A percentile compares a stretch with the other conserved stretches of the same genome.
Evolutionary conservation across 2,113 vertebrate species (phyloP).

Genomic region (Erpornis zantholeuca): DNA sequence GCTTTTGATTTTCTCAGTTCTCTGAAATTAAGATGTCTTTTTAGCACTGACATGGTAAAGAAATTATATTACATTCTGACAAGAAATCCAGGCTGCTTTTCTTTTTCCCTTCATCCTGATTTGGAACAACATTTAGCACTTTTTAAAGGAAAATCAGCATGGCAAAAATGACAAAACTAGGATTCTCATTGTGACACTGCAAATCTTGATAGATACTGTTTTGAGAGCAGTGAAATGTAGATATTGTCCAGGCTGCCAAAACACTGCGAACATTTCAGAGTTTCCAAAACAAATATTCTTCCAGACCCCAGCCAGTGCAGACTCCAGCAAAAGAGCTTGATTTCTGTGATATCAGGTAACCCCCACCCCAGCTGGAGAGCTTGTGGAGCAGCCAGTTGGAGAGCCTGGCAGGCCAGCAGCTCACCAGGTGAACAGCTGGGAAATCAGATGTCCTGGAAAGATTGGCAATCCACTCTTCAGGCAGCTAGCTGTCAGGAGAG

Average conservation of each 20-base stretch:
- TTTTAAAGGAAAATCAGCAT: not conserved
- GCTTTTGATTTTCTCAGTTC: not conserved
- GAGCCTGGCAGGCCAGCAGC: not conserved
- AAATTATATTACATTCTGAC: not conserved
- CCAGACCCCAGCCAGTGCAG: not conserved
- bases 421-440: conserved; percentile 42
- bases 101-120: not conserved
- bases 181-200: not conserved
- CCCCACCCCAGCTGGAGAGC: not conserved
- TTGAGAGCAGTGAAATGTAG: not conserved
- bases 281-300: not conserved
- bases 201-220: not conserved
- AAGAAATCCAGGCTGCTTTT: not conserved
- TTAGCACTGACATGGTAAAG: not conserved
- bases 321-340: not conserved
- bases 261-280: not conserved
- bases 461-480: not conserved
- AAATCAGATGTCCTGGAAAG: conserved; percentile 41
- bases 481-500: not conserved
- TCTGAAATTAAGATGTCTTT: not conserved
- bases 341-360: not conserved
- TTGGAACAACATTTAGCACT: not conserved
- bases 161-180: not conserved
- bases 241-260: not conserved
- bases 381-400: conserved; percentile 3